phyloP scores from a whole-genome alignment of 2,113 vertebrate genomes.

The Haplotaxodon microlepis region DNA sequence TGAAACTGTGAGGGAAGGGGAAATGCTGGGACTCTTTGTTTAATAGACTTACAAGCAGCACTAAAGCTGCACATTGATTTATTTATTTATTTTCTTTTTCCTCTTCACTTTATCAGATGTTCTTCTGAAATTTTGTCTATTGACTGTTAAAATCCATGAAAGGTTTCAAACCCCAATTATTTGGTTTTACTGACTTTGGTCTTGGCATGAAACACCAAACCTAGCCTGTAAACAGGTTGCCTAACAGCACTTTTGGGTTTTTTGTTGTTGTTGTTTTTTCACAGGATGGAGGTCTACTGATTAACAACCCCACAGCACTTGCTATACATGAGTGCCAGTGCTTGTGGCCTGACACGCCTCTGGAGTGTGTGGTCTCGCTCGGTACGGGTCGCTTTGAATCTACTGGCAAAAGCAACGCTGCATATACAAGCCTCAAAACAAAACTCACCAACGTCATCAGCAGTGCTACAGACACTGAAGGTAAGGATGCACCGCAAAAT shows the following conservation, averaged over 20 bases:
- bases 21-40: background rate
- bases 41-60: background rate
- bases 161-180: background rate
- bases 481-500: conserved; percentile 56
- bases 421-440: conserved; percentile 87
- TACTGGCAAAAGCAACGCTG: conserved; percentile 68
- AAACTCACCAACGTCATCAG: conserved; percentile 91
- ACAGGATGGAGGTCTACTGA: conserved; percentile 91
- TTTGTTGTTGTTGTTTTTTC: background rate
- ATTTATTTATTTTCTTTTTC: background rate
- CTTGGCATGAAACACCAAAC: background rate
- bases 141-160: conserved; percentile 9
- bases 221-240: background rate
- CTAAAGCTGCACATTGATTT: background rate
- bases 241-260: background rate
- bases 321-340: conserved; percentile 90
- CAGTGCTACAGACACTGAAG: conserved; percentile 94
- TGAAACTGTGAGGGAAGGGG: background rate
- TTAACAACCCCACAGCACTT: conserved; percentile 92
- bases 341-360: conserved; percentile 85
- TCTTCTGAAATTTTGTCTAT: background rate
- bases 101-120: conserved; percentile 9
- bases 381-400: conserved; percentile 86
- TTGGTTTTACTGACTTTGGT: background rate
- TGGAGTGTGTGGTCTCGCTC: conserved; percentile 90